A percentile compares a stretch with the other conserved stretches of the same genome.
Evolutionary conservation across 2,888 invertebrate species (phyloP).

Genomic region (Malachius bipustulatus): DNA sequence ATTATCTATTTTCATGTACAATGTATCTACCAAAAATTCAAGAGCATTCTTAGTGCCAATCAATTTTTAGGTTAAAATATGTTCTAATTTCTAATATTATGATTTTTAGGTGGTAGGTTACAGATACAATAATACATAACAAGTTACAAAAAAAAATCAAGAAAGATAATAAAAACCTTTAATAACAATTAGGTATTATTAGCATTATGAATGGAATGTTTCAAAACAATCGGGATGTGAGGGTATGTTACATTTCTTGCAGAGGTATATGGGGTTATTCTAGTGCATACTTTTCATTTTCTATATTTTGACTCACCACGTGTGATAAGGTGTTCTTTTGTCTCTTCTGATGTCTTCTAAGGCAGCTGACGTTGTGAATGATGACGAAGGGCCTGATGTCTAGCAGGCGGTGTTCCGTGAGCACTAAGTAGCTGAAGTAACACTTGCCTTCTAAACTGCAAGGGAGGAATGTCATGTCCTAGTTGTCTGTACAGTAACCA

Average conservation of each 20-base stretch:
- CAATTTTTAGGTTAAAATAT: too few species aligned
- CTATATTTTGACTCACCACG: slow-evolving; percentile 2
- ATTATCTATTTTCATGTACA: too few species aligned
- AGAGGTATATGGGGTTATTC: not conserved
- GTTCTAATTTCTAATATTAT: too few species aligned
- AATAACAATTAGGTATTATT: too few species aligned
- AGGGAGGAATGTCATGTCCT: not conserved
- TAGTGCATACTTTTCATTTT: too few species aligned
- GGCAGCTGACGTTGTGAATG: not conserved
- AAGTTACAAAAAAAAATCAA: too few species aligned
- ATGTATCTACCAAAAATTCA: too few species aligned
- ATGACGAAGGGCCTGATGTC: slow-evolving; percentile 1
- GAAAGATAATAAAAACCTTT: too few species aligned
- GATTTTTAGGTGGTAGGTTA: too few species aligned
- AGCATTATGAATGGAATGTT: not conserved
- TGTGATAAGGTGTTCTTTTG: slow-evolving; percentile 1
- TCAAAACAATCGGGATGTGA: slow-evolving; percentile 2
- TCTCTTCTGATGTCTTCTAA: slow-evolving; percentile 1
- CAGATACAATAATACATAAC: too few species aligned
- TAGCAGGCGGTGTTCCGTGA: not conserved
- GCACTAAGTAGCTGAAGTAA: not conserved
- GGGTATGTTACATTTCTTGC: slow-evolving; percentile 1
- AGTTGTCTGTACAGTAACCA: slow-evolving; percentile 1
- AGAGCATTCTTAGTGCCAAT: too few species aligned
- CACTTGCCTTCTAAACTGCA: not conserved